Conservation (phyloP, 2,888 invertebrate genomes). For the Cataglyphis rosenhaueri region DNA sequence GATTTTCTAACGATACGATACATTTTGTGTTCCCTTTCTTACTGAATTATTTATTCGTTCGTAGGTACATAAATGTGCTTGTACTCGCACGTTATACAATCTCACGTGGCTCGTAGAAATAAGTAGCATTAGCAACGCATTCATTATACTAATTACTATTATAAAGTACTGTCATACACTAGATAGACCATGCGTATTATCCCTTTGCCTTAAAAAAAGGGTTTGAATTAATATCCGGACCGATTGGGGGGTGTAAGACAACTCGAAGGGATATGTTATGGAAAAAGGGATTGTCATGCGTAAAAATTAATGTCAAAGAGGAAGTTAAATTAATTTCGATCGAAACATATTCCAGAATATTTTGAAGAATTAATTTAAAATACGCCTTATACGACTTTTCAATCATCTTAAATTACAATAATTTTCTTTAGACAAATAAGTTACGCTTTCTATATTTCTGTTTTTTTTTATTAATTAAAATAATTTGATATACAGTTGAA, state of each 20-base stretch:
- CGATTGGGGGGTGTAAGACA: constrained; percentile 13
- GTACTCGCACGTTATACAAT: constrained; percentile 44
- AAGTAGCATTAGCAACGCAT: constrained; percentile 58
- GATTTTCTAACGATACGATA: constrained; percentile 15
- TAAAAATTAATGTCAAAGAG: constrained; percentile 25
- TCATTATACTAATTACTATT: constrained; percentile 65
- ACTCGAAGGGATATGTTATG: constrained; percentile 23
- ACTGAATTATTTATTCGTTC: constrained; percentile 40
- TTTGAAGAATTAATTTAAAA: neutral
- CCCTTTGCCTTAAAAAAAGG: constrained; percentile 40
- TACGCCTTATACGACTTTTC: neutral
- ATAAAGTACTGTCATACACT: constrained; percentile 56
- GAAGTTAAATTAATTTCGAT: constrained; percentile 7
- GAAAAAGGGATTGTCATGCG: constrained; percentile 21
- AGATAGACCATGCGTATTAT: constrained; percentile 53
- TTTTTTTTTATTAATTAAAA: neutral
- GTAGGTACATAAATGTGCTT: constrained; percentile 27
- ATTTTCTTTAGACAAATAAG: neutral
- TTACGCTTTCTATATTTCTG: neutral
- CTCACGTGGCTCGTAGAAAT: constrained; percentile 51
- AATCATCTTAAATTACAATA: neutral
- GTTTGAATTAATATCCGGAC: constrained; percentile 39
- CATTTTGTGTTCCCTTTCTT: constrained; percentile 37
- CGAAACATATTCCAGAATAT: neutral
- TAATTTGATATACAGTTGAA: neutral